These are phyloP conservation scores for Baccha elongata DNA, from an alignment of 2,888 invertebrate genomes.

Conservation along the genomic window DNA sequence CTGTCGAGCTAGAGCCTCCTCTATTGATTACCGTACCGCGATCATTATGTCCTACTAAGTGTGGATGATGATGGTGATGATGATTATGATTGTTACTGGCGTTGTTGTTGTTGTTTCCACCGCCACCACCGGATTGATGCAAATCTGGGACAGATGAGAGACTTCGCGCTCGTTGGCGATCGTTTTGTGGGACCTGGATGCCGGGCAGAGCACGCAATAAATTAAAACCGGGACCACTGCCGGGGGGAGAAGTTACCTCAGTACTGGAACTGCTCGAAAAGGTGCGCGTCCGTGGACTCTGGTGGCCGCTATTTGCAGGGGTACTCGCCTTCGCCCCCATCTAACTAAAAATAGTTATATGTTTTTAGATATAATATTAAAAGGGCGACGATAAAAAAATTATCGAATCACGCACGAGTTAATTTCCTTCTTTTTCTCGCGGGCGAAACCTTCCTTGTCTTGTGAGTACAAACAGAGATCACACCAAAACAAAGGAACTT, in stretches of 20 bases:
- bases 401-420: neutral
- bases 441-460: slow-evolving; percentile 26
- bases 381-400: neutral
- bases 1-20: slow-evolving; percentile 62
- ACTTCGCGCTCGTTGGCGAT: slow-evolving; percentile 91
- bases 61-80: slow-evolving; percentile 83
- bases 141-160: slow-evolving; percentile 92
- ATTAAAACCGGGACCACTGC: slow-evolving; percentile 85
- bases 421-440: slow-evolving; percentile 36
- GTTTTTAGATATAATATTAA: neutral
- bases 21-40: slow-evolving; percentile 66
- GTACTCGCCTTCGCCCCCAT: slow-evolving; percentile 95
- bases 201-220: slow-evolving; percentile 88
- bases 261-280: slow-evolving; percentile 89
- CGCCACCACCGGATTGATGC: slow-evolving; percentile 76
- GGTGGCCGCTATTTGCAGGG: slow-evolving; percentile 86
- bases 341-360: slow-evolving; percentile 25
- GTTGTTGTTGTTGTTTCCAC: slow-evolving; percentile 67
- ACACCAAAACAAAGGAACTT: slow-evolving; percentile 67
- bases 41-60: slow-evolving; percentile 65
- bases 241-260: slow-evolving; percentile 84
- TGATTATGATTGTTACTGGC: slow-evolving; percentile 80
- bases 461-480: slow-evolving; percentile 42
- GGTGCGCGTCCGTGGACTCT: slow-evolving; percentile 89
- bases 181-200: slow-evolving; percentile 86